Evolutionary conservation across 1,140 invertebrate species (phyloP).

Genomic region (Neodiprion lecontei): DNA sequence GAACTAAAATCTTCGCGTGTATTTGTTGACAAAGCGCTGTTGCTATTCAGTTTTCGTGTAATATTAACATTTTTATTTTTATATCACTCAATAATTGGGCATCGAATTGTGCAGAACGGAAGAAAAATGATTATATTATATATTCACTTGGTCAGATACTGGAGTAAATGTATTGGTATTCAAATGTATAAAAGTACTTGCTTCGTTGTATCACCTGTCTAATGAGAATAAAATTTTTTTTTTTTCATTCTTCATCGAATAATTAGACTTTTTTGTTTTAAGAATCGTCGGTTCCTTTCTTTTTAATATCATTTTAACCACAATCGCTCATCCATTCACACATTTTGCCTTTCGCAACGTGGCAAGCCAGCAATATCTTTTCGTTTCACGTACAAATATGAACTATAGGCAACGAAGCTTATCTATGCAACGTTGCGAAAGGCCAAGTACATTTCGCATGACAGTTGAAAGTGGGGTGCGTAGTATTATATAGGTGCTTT

Average conservation of each 20-base stretch:
- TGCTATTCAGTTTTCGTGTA: background rate
- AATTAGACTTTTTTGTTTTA: background rate
- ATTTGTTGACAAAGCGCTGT: slow-evolving; percentile 12
- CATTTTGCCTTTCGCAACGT: background rate
- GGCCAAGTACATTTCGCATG: slow-evolving; percentile 29
- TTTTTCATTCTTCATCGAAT: background rate
- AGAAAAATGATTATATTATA: slow-evolving; percentile 1
- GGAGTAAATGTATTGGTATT: slow-evolving; percentile 54
- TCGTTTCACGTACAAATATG: too few relatives aligned
- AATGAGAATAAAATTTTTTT: background rate
- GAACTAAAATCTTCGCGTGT: too few relatives aligned
- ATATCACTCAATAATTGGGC: too few relatives aligned
- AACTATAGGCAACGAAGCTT: too few relatives aligned
- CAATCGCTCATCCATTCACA: slow-evolving; percentile 13
- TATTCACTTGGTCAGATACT: slow-evolving; percentile 19
- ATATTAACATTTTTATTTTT: background rate
- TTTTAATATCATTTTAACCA: slow-evolving; percentile 4
- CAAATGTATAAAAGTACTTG: slow-evolving; percentile 51
- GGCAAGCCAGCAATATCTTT: background rate
- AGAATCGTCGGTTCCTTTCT: slow-evolving; percentile 15
- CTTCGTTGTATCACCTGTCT: too few relatives aligned
- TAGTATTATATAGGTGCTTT: slow-evolving; percentile 43
- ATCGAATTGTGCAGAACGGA: background rate
- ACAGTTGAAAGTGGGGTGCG: slow-evolving; percentile 49
- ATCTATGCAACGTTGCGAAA: background rate